These are phyloP conservation scores for Xenopus borealis DNA, from an alignment of 2,113 vertebrate species.

Conservation along the genomic window DNA sequence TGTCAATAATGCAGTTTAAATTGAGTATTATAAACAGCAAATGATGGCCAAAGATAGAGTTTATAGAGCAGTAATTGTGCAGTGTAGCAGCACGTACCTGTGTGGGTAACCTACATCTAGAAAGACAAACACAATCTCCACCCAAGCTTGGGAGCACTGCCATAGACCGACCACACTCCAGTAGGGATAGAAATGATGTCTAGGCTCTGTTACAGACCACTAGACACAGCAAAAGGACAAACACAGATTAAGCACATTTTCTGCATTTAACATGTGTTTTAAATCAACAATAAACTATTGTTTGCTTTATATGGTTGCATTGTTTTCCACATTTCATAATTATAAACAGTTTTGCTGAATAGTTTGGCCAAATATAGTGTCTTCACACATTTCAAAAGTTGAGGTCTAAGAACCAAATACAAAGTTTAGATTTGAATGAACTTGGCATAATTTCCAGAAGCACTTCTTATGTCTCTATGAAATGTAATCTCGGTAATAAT, in stretches of 20 bases:
- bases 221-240: slow-evolving; percentile 56
- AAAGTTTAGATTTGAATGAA: slow-evolving; percentile 70
- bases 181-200: slow-evolving; percentile 64
- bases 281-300: slow-evolving; percentile 72
- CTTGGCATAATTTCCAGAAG: slow-evolving; percentile 58
- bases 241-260: slow-evolving; percentile 49
- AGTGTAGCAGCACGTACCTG: slow-evolving; percentile 70
- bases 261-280: slow-evolving; percentile 67
- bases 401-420: slow-evolving; percentile 65
- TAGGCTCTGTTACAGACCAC: slow-evolving; percentile 63
- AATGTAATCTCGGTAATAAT: slow-evolving; percentile 60
- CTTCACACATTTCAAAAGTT: slow-evolving; percentile 64
- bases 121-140: slow-evolving; percentile 66
- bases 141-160: slow-evolving; percentile 66
- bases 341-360: slow-evolving; percentile 65
- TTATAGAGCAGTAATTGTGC: slow-evolving; percentile 68
- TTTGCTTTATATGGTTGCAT: slow-evolving; percentile 43
- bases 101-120: slow-evolving; percentile 66
- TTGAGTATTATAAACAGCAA: slow-evolving; percentile 6
- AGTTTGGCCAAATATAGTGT: slow-evolving; percentile 81
- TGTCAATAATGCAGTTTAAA: no score
- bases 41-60: slow-evolving; percentile 63
- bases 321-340: slow-evolving; percentile 53
- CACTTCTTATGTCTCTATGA: slow-evolving; percentile 60
- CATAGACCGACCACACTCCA: slow-evolving; percentile 67